These are phyloP conservation scores for Phoxinus dragarum DNA, from an alignment of 2,797 vertebrate species.

Conservation along the genomic window DNA sequence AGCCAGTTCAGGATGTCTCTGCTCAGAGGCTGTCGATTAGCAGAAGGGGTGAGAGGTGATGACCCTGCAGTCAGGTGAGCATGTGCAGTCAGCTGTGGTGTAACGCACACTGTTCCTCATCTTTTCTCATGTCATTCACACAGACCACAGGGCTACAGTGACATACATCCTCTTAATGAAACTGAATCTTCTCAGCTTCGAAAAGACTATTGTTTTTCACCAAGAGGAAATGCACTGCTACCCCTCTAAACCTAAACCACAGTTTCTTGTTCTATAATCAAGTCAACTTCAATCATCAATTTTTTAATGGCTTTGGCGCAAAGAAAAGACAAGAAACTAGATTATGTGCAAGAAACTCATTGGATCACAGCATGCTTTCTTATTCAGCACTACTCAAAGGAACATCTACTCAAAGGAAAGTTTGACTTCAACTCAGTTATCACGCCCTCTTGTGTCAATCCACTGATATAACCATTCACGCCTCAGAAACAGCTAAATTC, in stretches of 20 bases:
- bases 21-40: slow-evolving; percentile 17
- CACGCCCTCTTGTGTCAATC: slow-evolving; percentile 65
- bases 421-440: slow-evolving; percentile 36
- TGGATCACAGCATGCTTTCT: background rate
- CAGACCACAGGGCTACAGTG: background rate
- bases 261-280: background rate
- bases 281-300: background rate
- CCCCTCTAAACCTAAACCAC: background rate
- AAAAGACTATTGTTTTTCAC: background rate
- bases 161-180: slow-evolving; percentile 29
- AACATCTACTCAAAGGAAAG: background rate
- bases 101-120: slow-evolving; percentile 23
- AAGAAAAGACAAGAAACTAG: background rate
- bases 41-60: slow-evolving; percentile 32
- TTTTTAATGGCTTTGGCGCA: background rate
- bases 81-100: slow-evolving; percentile 19
- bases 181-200: slow-evolving; percentile 13
- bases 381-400: background rate
- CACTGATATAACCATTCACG: slow-evolving; percentile 33
- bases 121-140: slow-evolving; percentile 22
- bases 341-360: background rate
- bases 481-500: background rate
- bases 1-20: slow-evolving; percentile 26
- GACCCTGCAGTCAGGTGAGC: slow-evolving; percentile 34
- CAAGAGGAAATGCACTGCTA: slow-evolving; percentile 8